Evolutionary conservation across 1,140 invertebrate genomes (phyloP), one percentile per base, ranked within the genome.

Genomic region (Globodera rostochiensis): DNA sequence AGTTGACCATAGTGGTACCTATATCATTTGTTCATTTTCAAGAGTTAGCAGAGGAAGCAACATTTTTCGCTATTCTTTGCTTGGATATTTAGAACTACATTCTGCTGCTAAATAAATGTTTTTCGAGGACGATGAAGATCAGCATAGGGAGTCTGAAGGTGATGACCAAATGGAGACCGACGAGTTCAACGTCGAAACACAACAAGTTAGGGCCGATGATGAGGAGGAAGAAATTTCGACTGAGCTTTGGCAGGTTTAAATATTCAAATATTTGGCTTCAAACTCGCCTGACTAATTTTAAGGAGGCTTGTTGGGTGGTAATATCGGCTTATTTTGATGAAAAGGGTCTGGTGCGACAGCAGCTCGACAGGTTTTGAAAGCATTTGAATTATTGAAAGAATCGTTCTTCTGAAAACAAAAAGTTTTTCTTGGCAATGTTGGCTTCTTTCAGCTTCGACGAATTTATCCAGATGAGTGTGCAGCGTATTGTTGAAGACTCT

Each of bases 301-400:
- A 99, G 91, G 97, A 99, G 92, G 97, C 97, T n/a, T 98, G 96
- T 89, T 99, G 97, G 97, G 97, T 98, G 90, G 96, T 99, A 67
- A 99, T 99, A 87, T 97, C 96, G 89, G 95, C 97, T 4, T 99
- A 98, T 91, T 99, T 99, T 91, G 97, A 99, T 90, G 97, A 99
- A 90, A 99, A 99, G 92, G 97, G 95, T 79, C 92, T 99, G 69
- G 97, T 99, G n/a, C 93, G 97, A 74, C 97, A 99, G 90, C 97
- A 99, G 89, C 91, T 99, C 82, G 97, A 99, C 88, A 66, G 36
- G 69, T 71, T 64, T 6, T 13, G 36, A 36, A 36, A 36, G 60
- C 13, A 66, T 66, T 66, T 66, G 60, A 13, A 66, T 21, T 66
- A 21, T 13, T 21, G n/a, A 15, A 66, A 66, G 60, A 66, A 15